A percentile compares a stretch with the other conserved stretches of the same genome.
Conservation (phyloP, 2,113 vertebrate species). For the Petromus typicus region DNA sequence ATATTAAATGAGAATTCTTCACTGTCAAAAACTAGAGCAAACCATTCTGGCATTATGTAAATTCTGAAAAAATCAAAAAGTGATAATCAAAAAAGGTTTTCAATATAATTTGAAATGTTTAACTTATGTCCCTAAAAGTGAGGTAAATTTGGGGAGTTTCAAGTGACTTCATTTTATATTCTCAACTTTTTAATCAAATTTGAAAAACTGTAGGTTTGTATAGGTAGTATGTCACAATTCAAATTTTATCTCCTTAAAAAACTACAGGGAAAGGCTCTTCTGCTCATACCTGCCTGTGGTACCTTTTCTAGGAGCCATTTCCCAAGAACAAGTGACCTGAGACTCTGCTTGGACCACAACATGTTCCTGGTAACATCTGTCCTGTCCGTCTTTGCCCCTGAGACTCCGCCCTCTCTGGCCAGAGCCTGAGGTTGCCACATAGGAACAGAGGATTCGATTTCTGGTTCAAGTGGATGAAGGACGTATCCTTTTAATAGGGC, state of each 20-base stretch:
- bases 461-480: constrained; percentile 59
- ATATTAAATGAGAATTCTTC: constrained; percentile 15
- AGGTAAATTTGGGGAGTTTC: background rate
- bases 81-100: background rate
- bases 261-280: background rate
- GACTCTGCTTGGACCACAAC: background rate
- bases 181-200: background rate
- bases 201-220: background rate
- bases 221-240: background rate
- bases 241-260: background rate
- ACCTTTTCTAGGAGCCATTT: constrained; percentile 4
- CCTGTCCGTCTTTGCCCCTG: constrained; percentile 62
- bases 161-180: constrained; percentile 36
- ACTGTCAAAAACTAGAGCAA: background rate
- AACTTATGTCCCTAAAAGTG: background rate
- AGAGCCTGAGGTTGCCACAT: constrained; percentile 54
- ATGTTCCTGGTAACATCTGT: constrained; percentile 46
- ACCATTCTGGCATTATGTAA: background rate
- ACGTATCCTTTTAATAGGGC: constrained; percentile 57
- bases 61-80: constrained; percentile 29
- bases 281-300: background rate
- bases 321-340: background rate
- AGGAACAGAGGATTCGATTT: constrained; percentile 56
- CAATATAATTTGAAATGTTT: constrained; percentile 22
- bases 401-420: constrained; percentile 65